Evolutionary conservation across 1,140 invertebrate genomes (phyloP).

Genomic region (Spodoptera litura): DNA sequence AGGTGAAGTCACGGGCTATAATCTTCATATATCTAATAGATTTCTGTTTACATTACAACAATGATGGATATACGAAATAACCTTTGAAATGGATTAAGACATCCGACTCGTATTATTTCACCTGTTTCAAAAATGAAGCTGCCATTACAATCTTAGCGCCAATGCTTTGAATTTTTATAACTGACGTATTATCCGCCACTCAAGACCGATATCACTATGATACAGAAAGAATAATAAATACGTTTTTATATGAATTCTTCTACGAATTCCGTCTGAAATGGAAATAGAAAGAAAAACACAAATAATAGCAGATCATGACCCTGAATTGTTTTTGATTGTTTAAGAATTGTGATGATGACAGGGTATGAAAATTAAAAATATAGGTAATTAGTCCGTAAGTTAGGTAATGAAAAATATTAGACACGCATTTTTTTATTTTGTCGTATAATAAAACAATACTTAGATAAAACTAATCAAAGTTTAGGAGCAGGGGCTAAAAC

Average conservation of each 20-base stretch:
- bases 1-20: too few relatives aligned
- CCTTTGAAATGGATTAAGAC: constrained; percentile 4
- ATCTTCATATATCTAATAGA: too few relatives aligned
- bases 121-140: constrained; percentile 4
- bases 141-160: constrained; percentile 6
- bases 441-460: too few relatives aligned
- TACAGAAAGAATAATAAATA: constrained; percentile 3
- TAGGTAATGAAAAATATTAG: too few relatives aligned
- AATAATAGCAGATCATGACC: constrained; percentile 1
- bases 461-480: too few relatives aligned
- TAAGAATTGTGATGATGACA: too few relatives aligned
- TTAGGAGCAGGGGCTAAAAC: too few relatives aligned
- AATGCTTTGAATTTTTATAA: background rate
- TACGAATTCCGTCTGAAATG: constrained; percentile 2
- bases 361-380: too few relatives aligned
- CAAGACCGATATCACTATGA: background rate
- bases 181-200: background rate
- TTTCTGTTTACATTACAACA: background rate
- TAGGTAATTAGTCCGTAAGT: too few relatives aligned
- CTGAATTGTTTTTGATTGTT: background rate
- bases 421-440: too few relatives aligned
- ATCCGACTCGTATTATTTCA: constrained; percentile 3
- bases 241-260: constrained; percentile 1
- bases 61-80: constrained; percentile 14
- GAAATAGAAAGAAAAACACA: background rate